Evolutionary conservation across 2,113 vertebrate species (phyloP).

Genomic region (Psammodynastes pulverulentus): DNA sequence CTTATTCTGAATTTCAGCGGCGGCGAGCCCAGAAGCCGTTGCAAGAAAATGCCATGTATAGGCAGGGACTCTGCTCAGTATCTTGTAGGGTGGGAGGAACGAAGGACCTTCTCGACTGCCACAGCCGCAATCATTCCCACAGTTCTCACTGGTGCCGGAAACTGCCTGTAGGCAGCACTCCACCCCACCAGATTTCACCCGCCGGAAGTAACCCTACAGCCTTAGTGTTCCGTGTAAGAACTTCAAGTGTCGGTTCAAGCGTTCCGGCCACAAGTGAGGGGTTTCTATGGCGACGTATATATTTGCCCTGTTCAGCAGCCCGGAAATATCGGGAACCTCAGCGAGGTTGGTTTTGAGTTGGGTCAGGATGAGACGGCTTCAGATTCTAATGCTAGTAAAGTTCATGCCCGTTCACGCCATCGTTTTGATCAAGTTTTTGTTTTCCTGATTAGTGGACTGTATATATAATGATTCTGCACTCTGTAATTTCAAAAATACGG

Average conservation of each 20-base stretch:
- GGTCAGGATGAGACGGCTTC: not conserved
- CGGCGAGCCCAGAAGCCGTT: not conserved
- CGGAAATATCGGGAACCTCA: not conserved
- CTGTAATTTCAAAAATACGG: not conserved
- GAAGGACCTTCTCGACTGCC: not conserved
- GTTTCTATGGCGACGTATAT: not conserved
- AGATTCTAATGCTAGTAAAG: not conserved
- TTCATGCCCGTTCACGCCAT: not conserved
- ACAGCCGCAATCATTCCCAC: not conserved
- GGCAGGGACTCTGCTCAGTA: not conserved
- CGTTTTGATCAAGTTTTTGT: not conserved
- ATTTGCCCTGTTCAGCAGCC: not conserved
- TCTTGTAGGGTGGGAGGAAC: not conserved
- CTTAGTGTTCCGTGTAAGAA: not conserved
- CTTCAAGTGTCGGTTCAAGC: rapidly evolving
- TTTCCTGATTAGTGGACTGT: not conserved
- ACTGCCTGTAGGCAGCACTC: not conserved
- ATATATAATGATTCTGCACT: not conserved
- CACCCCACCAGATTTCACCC: not conserved
- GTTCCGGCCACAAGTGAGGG: not conserved
- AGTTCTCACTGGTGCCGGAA: not conserved
- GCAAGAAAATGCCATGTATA: not conserved
- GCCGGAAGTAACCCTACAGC: not conserved
- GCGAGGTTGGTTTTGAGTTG: not conserved
- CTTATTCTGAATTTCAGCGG: not conserved